Base-by-base conservation (phyloP, 1,140 invertebrate species). In the Microplitis demolitor region DNA sequence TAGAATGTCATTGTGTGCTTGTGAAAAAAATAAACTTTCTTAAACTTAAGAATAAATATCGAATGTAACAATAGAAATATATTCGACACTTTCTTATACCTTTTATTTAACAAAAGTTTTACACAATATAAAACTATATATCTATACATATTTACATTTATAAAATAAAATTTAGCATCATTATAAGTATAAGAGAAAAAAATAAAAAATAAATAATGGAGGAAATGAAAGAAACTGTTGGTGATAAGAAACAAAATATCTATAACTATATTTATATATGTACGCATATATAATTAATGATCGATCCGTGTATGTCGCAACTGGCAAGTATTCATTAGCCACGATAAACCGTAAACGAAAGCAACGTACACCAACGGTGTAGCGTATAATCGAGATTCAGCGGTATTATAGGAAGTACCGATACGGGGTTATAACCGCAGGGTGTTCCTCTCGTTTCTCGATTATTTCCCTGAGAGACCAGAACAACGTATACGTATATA, bases 401-500 rank as follows among this genome's bases (percentile, higher is more conserved):
- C 14, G 54, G 35, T 34, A 34, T 14, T 53, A 60, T 58, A 58
- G 54, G 67, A 35, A 63, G 61, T 34, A 34, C 31, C 54, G 24
- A 2, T 24, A 24, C 24, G 58, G 67, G 67, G n/a, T 45, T 56
- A 58, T 69, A 69, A 69, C 54, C 53, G 16, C 67, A 60, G 56
- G 50, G 51, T 54, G 45, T 53, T 31, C 31, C 50, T 54, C 45
- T 54, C 24, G 11, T 51, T 13, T 68, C 60, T 70, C 66, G n/a
- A 71, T 75, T 69, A 77, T 77, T 71, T 75, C 63, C 69, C 16
- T 33, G 13, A 39, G 54, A 69, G 33, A 34, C 67, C 54, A 54
- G n/a, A 39, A 14, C 37, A 34, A 16, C 1, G 63, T 11, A 31
- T 14, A 34, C 33, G 51, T 68, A 34, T 69, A 24, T 63, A 63